Evolutionary conservation across 2,888 invertebrate genomes (phyloP).

Genomic region (Yponomeuta malinellus): DNA sequence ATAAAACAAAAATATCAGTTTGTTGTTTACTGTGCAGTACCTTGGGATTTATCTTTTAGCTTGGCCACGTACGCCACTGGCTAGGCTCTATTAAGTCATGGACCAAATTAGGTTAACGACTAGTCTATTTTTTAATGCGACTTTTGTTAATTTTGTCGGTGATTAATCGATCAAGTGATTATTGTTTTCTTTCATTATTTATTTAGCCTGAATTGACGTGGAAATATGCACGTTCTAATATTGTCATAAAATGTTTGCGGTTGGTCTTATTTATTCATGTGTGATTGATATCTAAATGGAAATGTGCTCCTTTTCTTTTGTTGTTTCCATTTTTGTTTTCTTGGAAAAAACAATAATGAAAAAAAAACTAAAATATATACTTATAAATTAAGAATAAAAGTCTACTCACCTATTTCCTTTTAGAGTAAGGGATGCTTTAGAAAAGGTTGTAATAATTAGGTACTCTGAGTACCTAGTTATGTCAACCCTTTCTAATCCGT

Average conservation of each 20-base stretch:
- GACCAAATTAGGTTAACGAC: slow-evolving; percentile 49
- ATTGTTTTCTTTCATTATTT: slow-evolving; percentile 9
- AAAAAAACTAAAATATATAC: too few species aligned
- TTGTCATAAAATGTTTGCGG: background rate
- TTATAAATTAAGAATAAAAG: too few species aligned
- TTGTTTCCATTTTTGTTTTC: too few species aligned
- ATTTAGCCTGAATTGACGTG: background rate
- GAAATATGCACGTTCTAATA: background rate
- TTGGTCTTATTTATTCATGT: background rate
- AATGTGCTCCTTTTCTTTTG: too few species aligned
- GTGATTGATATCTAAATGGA: background rate
- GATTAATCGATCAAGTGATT: slow-evolving; percentile 7
- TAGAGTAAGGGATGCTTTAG: too few species aligned
- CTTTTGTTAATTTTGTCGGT: background rate
- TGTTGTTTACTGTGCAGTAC: background rate
- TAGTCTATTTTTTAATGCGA: background rate
- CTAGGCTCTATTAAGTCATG: slow-evolving; percentile 23
- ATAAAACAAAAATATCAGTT: background rate
- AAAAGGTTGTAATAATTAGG: too few species aligned
- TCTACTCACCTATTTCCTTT: too few species aligned
- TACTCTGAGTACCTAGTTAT: too few species aligned
- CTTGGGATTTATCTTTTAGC: slow-evolving; percentile 25
- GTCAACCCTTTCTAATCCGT: too few species aligned
- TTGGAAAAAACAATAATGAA: too few species aligned
- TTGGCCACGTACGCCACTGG: slow-evolving; percentile 40